Percentiles rank a stretch among this genome's conserved stretches.
Conservation (phyloP, 2,888 invertebrate genomes). For the Muschampia plurimacula region DNA sequence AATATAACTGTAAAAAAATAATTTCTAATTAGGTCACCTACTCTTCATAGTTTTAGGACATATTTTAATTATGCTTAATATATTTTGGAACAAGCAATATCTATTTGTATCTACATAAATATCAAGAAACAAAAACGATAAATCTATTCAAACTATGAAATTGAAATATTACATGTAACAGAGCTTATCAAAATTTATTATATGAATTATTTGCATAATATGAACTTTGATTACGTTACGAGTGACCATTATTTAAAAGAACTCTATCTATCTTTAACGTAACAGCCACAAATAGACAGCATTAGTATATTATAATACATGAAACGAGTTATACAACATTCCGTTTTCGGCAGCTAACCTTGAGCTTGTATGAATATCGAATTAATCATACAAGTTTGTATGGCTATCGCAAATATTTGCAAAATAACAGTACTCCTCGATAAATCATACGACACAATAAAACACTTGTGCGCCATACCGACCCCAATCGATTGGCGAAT, state of each 20-base stretch:
- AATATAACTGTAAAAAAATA: too few species aligned
- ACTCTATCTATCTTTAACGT: not conserved
- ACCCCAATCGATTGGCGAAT: conserved; percentile 28
- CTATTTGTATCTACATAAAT: too few species aligned
- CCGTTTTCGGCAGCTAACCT: conserved; percentile 50
- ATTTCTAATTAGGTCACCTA: too few species aligned
- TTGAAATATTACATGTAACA: not conserved
- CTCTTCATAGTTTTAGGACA: too few species aligned
- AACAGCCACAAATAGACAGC: conserved; percentile 8
- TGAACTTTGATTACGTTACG: not conserved
- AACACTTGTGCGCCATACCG: conserved; percentile 32
- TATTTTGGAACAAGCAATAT: too few species aligned
- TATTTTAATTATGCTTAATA: too few species aligned
- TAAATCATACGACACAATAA: conserved; percentile 41
- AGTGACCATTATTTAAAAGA: not conserved
- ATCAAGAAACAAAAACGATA: too few species aligned
- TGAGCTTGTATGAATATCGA: conserved; percentile 49
- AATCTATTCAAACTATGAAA: too few species aligned
- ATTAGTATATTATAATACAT: conserved; percentile 20
- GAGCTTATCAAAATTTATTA: not conserved
- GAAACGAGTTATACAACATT: conserved; percentile 51
- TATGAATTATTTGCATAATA: not conserved
- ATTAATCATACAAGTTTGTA: conserved; percentile 41
- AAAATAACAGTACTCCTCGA: conserved; percentile 37
- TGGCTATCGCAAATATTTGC: conserved; percentile 42